Evolutionary conservation across 2,113 vertebrate genomes (phyloP).

Genomic region (Callionymus lyra): DNA sequence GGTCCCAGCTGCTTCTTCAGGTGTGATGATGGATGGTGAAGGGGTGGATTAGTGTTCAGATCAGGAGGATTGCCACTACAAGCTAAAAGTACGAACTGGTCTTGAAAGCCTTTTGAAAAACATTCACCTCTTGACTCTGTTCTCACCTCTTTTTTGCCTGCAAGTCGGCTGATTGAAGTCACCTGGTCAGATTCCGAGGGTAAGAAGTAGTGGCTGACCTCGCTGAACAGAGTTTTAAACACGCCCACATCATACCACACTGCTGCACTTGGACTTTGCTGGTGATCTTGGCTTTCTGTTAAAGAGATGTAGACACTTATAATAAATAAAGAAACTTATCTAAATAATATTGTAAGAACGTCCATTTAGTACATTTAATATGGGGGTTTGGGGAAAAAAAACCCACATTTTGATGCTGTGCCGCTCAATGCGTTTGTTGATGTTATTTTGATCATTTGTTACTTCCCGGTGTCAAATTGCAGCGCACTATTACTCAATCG

Average conservation of each 20-base stretch:
- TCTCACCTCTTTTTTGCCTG: slow-evolving; percentile 41
- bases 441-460: too few relatives aligned
- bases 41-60: background rate
- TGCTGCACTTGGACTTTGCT: slow-evolving; percentile 11
- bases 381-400: too few relatives aligned
- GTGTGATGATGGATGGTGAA: slow-evolving; percentile 1
- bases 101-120: too few relatives aligned
- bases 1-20: slow-evolving; percentile 68
- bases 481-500: too few relatives aligned
- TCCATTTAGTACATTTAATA: too few relatives aligned
- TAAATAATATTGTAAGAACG: too few relatives aligned
- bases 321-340: too few relatives aligned
- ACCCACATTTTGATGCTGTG: too few relatives aligned
- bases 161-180: slow-evolving; percentile 4
- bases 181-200: slow-evolving; percentile 65
- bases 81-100: too few relatives aligned
- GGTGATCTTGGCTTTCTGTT: background rate
- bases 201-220: slow-evolving; percentile 85
- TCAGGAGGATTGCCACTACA: background rate
- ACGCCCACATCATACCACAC: slow-evolving; percentile 90
- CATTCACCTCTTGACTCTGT: too few relatives aligned
- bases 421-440: too few relatives aligned
- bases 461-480: too few relatives aligned
- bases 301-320: background rate
- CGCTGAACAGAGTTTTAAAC: slow-evolving; percentile 80